These are phyloP conservation scores for Sitta carolinensis DNA, from an alignment of 2,797 vertebrate species.

Conservation along the genomic window DNA sequence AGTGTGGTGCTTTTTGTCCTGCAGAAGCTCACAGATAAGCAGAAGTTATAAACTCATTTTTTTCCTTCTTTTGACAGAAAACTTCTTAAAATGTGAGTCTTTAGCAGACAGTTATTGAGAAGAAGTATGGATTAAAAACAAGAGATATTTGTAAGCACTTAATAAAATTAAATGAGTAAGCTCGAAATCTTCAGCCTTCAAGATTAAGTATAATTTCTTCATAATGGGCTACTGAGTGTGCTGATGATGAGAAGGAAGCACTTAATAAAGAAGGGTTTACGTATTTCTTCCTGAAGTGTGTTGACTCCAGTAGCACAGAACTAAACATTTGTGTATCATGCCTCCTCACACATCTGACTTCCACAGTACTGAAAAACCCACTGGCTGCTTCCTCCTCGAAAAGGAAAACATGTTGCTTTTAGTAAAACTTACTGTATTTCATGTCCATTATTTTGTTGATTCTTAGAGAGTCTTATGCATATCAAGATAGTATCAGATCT, in stretches of 20 bases:
- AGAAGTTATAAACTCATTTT: background rate
- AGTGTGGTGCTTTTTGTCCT: background rate
- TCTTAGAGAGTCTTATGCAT: background rate
- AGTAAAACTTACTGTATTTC: background rate
- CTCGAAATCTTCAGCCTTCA: background rate
- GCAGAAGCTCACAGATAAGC: background rate
- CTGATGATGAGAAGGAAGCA: background rate
- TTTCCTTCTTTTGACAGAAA: fast-evolving
- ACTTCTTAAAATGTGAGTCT: fast-evolving
- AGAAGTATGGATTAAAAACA: background rate
- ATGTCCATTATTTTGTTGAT: background rate
- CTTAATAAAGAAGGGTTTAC: background rate
- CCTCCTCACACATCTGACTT: background rate
- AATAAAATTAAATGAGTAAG: background rate
- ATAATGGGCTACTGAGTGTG: background rate
- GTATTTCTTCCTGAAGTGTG: background rate
- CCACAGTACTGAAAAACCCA: background rate
- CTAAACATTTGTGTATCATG: fast-evolving
- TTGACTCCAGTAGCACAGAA: background rate
- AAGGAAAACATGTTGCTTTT: background rate
- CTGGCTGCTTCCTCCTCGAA: background rate
- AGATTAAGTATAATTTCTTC: background rate
- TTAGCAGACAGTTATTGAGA: background rate
- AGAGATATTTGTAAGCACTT: background rate
- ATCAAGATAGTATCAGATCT: background rate